Evolutionary conservation across 2,797 vertebrate species (phyloP).

Genomic region (Harpagifer antarcticus): DNA sequence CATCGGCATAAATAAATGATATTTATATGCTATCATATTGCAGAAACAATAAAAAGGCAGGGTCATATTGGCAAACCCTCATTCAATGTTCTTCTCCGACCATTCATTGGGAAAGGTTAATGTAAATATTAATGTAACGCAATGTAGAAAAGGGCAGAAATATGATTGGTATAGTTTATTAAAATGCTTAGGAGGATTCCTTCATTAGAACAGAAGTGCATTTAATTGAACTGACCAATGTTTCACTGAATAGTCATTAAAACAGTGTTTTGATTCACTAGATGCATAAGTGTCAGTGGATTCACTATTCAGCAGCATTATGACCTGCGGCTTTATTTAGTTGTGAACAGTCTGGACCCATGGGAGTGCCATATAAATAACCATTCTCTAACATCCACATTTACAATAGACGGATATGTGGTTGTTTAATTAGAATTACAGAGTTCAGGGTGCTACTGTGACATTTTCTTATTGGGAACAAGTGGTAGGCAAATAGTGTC

Average conservation of each 20-base stretch:
- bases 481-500: slow-evolving; percentile 3
- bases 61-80: background rate
- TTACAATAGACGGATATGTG: slow-evolving; percentile 37
- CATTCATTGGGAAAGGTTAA: background rate
- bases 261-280: slow-evolving; percentile 36
- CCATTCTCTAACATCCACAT: slow-evolving; percentile 43
- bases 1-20: background rate
- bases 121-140: slow-evolving; percentile 16
- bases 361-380: slow-evolving; percentile 60
- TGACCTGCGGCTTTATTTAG: slow-evolving; percentile 62
- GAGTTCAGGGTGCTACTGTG: slow-evolving; percentile 12
- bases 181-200: background rate
- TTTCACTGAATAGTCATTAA: slow-evolving; percentile 24
- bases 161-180: background rate
- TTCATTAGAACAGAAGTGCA: slow-evolving; percentile 4
- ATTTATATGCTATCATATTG: background rate
- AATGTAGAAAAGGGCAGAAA: slow-evolving; percentile 9
- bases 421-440: slow-evolving; percentile 45
- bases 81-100: background rate
- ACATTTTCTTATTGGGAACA: slow-evolving; percentile 2
- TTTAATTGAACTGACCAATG: slow-evolving; percentile 18
- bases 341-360: slow-evolving; percentile 48
- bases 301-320: slow-evolving; percentile 42
- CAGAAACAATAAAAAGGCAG: background rate
- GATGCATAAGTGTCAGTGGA: slow-evolving; percentile 38